phyloP scores from a whole-genome alignment of 2,888 invertebrate genomes.

The Phasia obesa region DNA sequence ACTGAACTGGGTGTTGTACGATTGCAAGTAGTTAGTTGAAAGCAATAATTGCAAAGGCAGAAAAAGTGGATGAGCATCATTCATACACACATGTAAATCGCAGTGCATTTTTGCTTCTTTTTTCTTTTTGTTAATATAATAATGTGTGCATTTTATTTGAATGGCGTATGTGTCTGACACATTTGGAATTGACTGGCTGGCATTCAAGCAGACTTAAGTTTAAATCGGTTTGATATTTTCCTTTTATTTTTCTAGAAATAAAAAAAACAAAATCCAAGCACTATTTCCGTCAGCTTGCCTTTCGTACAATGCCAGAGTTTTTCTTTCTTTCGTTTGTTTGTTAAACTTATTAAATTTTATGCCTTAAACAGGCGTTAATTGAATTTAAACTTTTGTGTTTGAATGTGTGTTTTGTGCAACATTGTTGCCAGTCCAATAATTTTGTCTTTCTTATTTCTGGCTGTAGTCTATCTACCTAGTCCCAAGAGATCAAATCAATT shows the following conservation, averaged over 20 bases:
- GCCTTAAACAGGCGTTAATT: constrained; percentile 39
- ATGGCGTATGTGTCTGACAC: constrained; percentile 52
- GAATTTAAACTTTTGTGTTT: constrained; percentile 30
- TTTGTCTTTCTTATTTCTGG: not conserved
- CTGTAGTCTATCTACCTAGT: not conserved
- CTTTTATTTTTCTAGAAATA: not conserved
- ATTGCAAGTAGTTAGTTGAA: not conserved
- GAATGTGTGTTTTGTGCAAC: not conserved
- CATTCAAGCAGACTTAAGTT: constrained; percentile 42
- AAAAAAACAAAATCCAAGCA: not conserved
- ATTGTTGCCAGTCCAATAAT: not conserved
- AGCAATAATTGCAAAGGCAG: constrained; percentile 12
- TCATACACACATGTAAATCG: constrained; percentile 15
- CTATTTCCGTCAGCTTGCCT: constrained; percentile 36
- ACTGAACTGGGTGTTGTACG: constrained; percentile 19
- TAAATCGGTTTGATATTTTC: constrained; percentile 29
- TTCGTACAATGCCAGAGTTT: constrained; percentile 31
- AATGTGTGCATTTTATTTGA: constrained; percentile 46
- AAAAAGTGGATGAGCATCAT: constrained; percentile 2
- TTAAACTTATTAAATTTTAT: constrained; percentile 37
- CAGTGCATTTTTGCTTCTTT: constrained; percentile 1
- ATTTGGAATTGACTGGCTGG: constrained; percentile 51
- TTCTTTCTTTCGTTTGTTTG: not conserved
- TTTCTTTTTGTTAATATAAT: constrained; percentile 5
- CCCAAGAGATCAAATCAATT: constrained; percentile 31